A percentile compares a stretch with the other conserved stretches of the same genome.
phyloP scores from a whole-genome alignment of 2,113 vertebrate genomes.

The Gambusia holbrooki region DNA sequence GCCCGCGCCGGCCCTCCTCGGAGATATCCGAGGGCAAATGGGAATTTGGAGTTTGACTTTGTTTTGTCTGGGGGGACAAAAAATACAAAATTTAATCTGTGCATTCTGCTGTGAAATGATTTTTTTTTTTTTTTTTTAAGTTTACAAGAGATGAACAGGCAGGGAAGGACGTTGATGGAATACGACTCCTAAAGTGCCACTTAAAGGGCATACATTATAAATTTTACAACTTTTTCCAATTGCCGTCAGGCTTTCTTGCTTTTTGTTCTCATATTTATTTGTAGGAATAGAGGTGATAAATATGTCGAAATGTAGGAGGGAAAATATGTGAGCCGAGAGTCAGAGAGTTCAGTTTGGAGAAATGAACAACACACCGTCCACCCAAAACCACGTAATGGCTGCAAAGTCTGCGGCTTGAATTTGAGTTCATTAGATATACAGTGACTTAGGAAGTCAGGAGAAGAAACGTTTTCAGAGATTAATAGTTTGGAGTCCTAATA shows the following conservation, averaged over 20 bases:
- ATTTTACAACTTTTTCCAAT: neutral
- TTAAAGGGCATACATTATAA: neutral
- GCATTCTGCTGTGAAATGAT: slow-evolving; percentile 60
- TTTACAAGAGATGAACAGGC: slow-evolving; percentile 41
- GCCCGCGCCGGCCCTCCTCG: slow-evolving; percentile 5
- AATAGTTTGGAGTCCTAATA: neutral
- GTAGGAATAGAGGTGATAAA: neutral
- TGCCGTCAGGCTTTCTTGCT: neutral
- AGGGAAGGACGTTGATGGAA: slow-evolving; percentile 8
- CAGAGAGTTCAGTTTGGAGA: no score
- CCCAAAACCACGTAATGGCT: neutral
- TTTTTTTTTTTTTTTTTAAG: neutral
- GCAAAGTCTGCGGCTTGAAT: neutral
- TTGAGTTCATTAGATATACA: neutral
- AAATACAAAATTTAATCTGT: slow-evolving; percentile 38
- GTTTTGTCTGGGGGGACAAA: slow-evolving; percentile 26
- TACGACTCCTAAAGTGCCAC: neutral
- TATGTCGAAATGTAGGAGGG: neutral
- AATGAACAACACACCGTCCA: neutral
- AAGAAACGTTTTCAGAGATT: neutral
- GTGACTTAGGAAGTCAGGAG: neutral
- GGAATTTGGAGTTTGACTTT: slow-evolving; percentile 38
- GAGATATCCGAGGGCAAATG: slow-evolving; percentile 26
- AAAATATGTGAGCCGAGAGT: neutral
- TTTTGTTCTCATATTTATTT: neutral